Percentiles rank a stretch among this genome's conserved stretches.
Evolutionary conservation across 2,797 vertebrate species (phyloP).

Genomic region (Chelonia mydas): DNA sequence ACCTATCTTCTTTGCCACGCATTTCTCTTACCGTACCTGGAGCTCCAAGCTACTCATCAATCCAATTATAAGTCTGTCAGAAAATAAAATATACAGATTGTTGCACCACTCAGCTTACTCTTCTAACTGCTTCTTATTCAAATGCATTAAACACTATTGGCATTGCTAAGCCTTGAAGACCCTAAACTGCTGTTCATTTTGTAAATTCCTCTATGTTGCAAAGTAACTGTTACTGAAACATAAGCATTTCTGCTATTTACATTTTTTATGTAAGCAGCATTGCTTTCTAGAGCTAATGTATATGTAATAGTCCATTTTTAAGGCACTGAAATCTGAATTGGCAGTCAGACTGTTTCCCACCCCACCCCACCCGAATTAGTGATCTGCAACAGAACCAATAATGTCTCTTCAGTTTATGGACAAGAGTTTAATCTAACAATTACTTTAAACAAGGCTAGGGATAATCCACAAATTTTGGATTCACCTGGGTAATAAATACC

Average conservation of each 20-base stretch:
- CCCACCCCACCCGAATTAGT: background rate
- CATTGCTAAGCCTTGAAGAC: background rate
- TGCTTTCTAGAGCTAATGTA: background rate
- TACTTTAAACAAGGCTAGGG: background rate
- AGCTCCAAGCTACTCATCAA: background rate
- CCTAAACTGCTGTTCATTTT: background rate
- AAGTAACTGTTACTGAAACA: background rate
- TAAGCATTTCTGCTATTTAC: background rate
- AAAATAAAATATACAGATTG: background rate
- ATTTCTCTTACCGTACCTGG: background rate
- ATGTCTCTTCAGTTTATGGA: background rate
- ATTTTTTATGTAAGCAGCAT: background rate
- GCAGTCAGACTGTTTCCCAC: background rate
- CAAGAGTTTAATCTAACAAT: background rate
- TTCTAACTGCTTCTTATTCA: background rate
- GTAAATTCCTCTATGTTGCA: background rate
- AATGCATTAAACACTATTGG: background rate
- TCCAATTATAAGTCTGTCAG: background rate
- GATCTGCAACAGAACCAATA: background rate
- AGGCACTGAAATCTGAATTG: background rate
- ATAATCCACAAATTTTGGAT: background rate
- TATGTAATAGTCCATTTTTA: background rate
- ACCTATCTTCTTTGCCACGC: background rate
- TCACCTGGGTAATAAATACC: background rate
- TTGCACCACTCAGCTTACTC: rapidly evolving